Conservation (phyloP, 2,888 invertebrate genomes). For the Rhagophthalmus giganteus region DNA sequence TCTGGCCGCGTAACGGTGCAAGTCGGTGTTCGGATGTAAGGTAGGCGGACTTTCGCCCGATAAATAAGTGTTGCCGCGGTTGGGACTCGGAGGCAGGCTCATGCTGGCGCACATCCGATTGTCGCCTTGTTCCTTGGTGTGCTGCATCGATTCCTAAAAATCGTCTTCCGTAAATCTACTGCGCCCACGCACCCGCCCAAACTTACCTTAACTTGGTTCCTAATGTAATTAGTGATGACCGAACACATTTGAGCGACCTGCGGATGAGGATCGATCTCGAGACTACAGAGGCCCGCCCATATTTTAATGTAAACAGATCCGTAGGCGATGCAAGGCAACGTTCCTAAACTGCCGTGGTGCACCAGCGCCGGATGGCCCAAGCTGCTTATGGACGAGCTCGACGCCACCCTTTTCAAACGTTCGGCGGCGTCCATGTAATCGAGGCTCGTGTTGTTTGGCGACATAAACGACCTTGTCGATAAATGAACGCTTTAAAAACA, state of each 20-base stretch:
- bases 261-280: slow-evolving; percentile 87
- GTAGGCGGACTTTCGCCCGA: slow-evolving; percentile 61
- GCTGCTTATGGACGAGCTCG: slow-evolving; percentile 71
- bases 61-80: slow-evolving; percentile 58
- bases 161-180: too few relatives aligned
- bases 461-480: slow-evolving; percentile 27
- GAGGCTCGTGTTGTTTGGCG: slow-evolving; percentile 30
- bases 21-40: slow-evolving; percentile 53
- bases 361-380: slow-evolving; percentile 50
- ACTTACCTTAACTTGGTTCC: slow-evolving; percentile 65
- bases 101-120: slow-evolving; percentile 41
- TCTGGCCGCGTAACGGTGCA: slow-evolving; percentile 46
- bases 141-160: slow-evolving; percentile 13
- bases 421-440: slow-evolving; percentile 34
- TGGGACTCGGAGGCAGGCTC: slow-evolving; percentile 64
- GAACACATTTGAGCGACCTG: slow-evolving; percentile 78
- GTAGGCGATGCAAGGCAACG: slow-evolving; percentile 60
- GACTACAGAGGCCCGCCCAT: slow-evolving; percentile 78
- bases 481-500: too few relatives aligned
- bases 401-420: slow-evolving; percentile 65
- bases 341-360: slow-evolving; percentile 52
- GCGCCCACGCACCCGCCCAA: too few relatives aligned
- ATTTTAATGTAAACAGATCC: slow-evolving; percentile 85
- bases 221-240: slow-evolving; percentile 76
- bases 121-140: slow-evolving; percentile 22